These are phyloP conservation scores for Tyto alba DNA, from an alignment of 2,113 vertebrate species.

Conservation along the genomic window DNA sequence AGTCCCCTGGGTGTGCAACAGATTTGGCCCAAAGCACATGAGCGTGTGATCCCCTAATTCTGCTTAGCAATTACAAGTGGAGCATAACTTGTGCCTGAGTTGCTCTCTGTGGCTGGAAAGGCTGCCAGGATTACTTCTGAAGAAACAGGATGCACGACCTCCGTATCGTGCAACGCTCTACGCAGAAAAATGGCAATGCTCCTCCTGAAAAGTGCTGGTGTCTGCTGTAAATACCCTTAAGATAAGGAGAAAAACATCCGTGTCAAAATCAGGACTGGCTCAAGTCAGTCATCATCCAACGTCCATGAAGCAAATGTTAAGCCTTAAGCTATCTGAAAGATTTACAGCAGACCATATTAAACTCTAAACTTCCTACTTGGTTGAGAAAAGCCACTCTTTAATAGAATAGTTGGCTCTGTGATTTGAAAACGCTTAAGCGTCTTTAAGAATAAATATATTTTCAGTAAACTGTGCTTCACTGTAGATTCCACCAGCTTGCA, in stretches of 20 bases:
- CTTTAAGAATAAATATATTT: not conserved
- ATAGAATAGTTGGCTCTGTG: not conserved
- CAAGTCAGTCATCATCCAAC: not conserved
- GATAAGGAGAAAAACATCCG: not conserved
- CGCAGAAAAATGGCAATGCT: not conserved
- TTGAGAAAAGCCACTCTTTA: not conserved
- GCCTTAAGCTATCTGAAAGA: not conserved
- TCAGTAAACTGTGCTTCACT: not conserved
- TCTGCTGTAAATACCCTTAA: not conserved
- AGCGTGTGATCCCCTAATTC: not conserved
- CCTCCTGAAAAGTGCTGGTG: not conserved
- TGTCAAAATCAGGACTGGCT: not conserved
- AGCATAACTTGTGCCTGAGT: not conserved
- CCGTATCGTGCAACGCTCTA: not conserved
- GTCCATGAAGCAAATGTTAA: not conserved
- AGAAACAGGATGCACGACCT: fast-evolving
- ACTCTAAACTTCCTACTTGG: not conserved
- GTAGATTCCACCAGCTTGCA: not conserved
- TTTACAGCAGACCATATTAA: not conserved
- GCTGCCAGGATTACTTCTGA: not conserved
- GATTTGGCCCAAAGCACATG: not conserved
- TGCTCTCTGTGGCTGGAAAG: not conserved
- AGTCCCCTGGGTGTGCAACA: not conserved
- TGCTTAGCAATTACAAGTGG: not conserved
- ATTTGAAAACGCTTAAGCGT: not conserved